Evolutionary conservation across 2,888 invertebrate species (phyloP), one percentile per base, ranked within the genome.

Genomic region (Notodonta dromedarius): DNA sequence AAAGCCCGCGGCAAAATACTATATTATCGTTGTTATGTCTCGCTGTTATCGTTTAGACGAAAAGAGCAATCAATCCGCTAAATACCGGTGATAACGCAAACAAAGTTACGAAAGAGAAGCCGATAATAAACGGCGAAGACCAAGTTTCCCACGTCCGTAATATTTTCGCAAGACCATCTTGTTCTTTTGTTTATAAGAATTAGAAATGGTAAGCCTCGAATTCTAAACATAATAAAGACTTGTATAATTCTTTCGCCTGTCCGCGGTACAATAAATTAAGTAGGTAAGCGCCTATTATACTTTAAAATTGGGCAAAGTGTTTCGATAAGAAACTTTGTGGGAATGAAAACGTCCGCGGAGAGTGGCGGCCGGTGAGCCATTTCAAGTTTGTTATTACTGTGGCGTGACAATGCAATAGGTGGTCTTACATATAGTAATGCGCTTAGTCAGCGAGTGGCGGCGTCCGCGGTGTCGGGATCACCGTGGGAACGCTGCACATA

Each of bases 151-250:
- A 16, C 16, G 54, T 55, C 50, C 16, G 16, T 55, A 50, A 59
- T n/a, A 60, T 42, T 56, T 56, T 51, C 24, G 50, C 48, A 35
- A 35, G 56, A 56, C n/a, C 35, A 16, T 59, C 16, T 58, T 56
- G 16, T 51, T 59, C 51, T 9, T 48, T 55, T 59, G 53, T 59
- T 56, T 62, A 60, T 58, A 16, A 55, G 35, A 63, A 60, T 65
- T 60, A 71, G 55, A 58, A 54, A 59, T 32, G 51, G 53, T 16
- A 53, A 62, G n/a, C 57, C 54, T 24, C 13, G 35, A 62, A 63
- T 60, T 70, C 56, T 39, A 14, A 63, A 67, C 63, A 65, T 67
- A 64, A 65, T 67, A 75, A 75, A 58, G 61, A 69, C 62, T 66
- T 66, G 50, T 64, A 57, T 61, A 68, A 66, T 73, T 68, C 57